phyloP scores from a whole-genome alignment of 2,113 vertebrate species.

The Albula goreensis region DNA sequence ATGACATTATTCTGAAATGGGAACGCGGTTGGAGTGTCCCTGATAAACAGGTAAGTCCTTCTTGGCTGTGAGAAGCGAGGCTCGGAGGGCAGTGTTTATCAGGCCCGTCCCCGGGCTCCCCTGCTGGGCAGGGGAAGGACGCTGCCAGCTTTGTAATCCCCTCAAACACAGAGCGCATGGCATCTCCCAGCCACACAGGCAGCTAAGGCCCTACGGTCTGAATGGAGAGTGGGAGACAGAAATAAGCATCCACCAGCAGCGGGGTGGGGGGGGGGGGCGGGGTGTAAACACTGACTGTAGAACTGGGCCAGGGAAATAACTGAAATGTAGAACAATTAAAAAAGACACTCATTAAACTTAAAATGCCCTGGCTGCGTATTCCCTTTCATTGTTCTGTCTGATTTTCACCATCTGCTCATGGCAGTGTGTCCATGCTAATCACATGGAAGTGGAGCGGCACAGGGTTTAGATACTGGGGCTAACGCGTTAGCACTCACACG shows the following conservation, averaged over 20 bases:
- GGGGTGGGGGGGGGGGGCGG: not conserved
- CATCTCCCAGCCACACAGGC: conserved; percentile 11
- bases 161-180: conserved; percentile 33
- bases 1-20: conserved; percentile 30
- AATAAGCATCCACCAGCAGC: not conserved
- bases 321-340: conserved; percentile 8
- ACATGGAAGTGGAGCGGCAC: conserved; percentile 7
- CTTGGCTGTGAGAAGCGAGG: conserved; percentile 27
- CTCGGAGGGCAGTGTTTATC: conserved; percentile 33
- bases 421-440: conserved; percentile 21
- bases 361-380: conserved; percentile 21
- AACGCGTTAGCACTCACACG: not conserved
- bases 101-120: conserved; percentile 29
- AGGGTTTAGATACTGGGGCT: conserved; percentile 18
- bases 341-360: conserved; percentile 23
- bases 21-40: conserved; percentile 26
- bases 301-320: conserved; percentile 16
- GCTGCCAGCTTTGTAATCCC: conserved; percentile 35
- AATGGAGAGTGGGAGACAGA: not conserved
- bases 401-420: conserved; percentile 24
- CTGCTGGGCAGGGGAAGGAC: conserved; percentile 28
- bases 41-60: conserved; percentile 40
- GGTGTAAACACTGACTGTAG: not conserved
- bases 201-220: conserved; percentile 15
- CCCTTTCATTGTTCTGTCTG: conserved; percentile 15